Base-by-base conservation (phyloP, 2,888 invertebrate species). In the Drosophila ustulata region DNA sequence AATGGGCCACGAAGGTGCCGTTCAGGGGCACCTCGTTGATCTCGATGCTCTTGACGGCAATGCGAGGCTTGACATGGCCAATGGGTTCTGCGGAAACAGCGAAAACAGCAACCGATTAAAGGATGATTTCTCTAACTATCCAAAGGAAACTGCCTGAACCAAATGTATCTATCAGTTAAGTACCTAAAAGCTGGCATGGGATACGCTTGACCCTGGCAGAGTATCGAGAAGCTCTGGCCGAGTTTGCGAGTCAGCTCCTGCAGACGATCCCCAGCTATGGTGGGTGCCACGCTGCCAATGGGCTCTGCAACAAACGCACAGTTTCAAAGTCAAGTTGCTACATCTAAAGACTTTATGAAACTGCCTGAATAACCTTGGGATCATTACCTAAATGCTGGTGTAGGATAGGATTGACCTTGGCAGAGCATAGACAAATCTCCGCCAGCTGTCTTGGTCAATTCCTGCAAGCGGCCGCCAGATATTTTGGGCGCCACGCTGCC, bases 131-230 rank as follows among this genome's bases (percentile, higher is more conserved):
- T 6, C 23, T 4, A 0, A 1, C 13, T 5, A 18, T 3, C 11
- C 23, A n/a, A 3, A 2, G 1, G 13, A 68, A 66, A 66, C 86
- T 76, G 86, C 70, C 80, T 71, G 80, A 86, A 66, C 5, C 4
- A 6, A 25, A 11, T 1, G 0, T 34, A 4, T 43, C 25, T 70
- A 90, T 91, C 3, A 4, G 1, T 0, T 13, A 32, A 37, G 93
- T 95, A 96, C 96, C 96, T 96, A 94, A 95, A 96, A 59, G 93
- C 92, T 71, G 96, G 96, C 90, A 95, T 94, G 68, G 96, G 96
- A 92, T 94, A 96, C 69, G 95, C 95, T 93, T 96, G 96, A 88
- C 95, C 95, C 81, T 95, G 94, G 92, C 96, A 96, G 88, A 95
- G 93, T 82, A 95, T 93, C 68, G 95, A 94, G 80, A 95, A 94